Base-by-base conservation (phyloP, 2,113 vertebrate genomes). In the Toxotes jaculatrix region DNA sequence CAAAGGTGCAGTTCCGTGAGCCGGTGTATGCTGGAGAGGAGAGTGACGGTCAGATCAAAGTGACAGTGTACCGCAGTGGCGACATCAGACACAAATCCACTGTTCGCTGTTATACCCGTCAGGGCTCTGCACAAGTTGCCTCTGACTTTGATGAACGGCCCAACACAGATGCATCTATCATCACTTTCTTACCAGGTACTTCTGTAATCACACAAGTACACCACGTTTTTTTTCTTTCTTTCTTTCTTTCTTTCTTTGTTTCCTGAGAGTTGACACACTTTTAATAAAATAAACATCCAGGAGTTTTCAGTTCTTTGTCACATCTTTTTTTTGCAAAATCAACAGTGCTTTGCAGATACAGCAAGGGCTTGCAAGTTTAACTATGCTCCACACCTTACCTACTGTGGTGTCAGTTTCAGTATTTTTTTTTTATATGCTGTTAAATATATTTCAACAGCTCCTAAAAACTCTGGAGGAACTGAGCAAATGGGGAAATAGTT, bases 131-230 rank as follows among this genome's bases (percentile, higher is more conserved):
- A 0, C 96, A 98, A 89, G 98, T 99, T 57, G 95, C 93, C 95
- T 93, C 93, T 61, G 98, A 99, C 94, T 99, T 98, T 5, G 95
- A 96, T 27, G 98, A 99, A 74, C 95, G 97, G 27, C 96, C 98
- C 11, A 98, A 99, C 94, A 98, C 96, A 3, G 97, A 98, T 23
- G 79, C 81, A 9, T 98, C 98, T 7, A 27, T 94, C 84, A 82
- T 99, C 88, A 95, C 94, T 1, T 99, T 99, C 88, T 90, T 96
- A 59, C 96, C 98, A 82, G 97, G 98, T 98, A 93, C 89, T 73
- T 68, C 16, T 49, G 14, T 12, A 23, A 56, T 59, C n/a, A 45
- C 66, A 67, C 73, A 53, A 45, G 7, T 45, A 49, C 59, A 56
- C 66, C 43, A 56, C 65, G 13, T 65, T n/a, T 76, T 40, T 45